Evolutionary conservation across 2,797 vertebrate genomes (phyloP).

Genomic region (Sebastes minor): DNA sequence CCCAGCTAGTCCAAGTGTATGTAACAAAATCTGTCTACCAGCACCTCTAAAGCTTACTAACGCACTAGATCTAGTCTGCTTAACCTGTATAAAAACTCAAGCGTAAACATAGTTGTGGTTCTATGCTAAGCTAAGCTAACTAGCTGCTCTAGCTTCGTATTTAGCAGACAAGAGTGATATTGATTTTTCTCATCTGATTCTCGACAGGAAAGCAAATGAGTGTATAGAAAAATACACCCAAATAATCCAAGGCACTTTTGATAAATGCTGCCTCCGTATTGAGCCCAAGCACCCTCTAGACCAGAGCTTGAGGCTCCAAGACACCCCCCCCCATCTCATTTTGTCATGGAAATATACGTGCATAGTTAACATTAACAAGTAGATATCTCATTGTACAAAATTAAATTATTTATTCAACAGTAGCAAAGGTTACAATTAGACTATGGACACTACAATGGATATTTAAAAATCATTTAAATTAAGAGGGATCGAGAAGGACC

Average conservation of each 20-base stretch:
- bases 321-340: too few species aligned
- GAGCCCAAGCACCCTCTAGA: too few species aligned
- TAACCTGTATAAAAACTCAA: not conserved
- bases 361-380: too few species aligned
- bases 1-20: not conserved
- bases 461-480: too few species aligned
- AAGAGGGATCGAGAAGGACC: too few species aligned
- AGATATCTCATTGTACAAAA: too few species aligned
- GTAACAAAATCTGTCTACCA: not conserved
- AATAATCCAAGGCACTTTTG: not conserved
- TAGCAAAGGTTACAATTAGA: too few species aligned
- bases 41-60: not conserved
- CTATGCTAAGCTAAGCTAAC: not conserved
- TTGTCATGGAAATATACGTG: too few species aligned
- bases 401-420: too few species aligned
- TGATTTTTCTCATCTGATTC: not conserved
- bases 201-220: not conserved
- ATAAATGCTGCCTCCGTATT: not conserved
- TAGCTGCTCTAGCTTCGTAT: not conserved
- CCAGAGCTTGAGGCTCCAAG: too few species aligned
- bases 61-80: not conserved
- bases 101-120: not conserved
- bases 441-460: too few species aligned
- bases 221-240: not conserved
- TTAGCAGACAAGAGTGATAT: not conserved